These are phyloP conservation scores for Zygaena filipendulae DNA, from an alignment of 2,888 invertebrate genomes.

Conservation along the genomic window DNA sequence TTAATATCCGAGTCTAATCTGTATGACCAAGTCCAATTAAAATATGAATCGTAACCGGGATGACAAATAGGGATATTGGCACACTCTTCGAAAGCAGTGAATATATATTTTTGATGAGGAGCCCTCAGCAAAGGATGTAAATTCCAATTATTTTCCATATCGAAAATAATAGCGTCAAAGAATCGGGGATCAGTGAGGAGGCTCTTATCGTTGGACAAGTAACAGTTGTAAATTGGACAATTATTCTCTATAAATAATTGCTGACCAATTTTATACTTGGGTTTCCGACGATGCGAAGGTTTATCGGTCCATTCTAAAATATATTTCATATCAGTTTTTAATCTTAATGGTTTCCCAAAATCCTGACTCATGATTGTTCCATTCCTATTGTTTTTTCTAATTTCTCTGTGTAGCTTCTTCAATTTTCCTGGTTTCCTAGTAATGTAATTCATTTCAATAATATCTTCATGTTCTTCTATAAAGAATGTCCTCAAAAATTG, in stretches of 20 bases:
- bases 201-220: conserved; percentile 34
- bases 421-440: conserved; percentile 18
- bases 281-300: conserved; percentile 23
- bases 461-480: conserved; percentile 17
- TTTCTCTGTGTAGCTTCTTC: conserved; percentile 21
- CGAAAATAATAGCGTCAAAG: conserved; percentile 64
- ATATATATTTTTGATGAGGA: conserved; percentile 56
- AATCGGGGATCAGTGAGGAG: conserved; percentile 33
- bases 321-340: conserved; percentile 37
- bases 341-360: conserved; percentile 25
- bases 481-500: conserved; percentile 25
- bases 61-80: conserved; percentile 33
- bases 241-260: conserved; percentile 29
- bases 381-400: conserved; percentile 22
- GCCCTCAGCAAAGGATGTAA: conserved; percentile 28
- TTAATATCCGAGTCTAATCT: conserved; percentile 40
- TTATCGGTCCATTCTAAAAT: conserved; percentile 35
- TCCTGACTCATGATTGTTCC: conserved; percentile 16
- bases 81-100: conserved; percentile 39
- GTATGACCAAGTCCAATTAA: conserved; percentile 47
- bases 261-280: conserved; percentile 28
- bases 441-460: conserved; percentile 32
- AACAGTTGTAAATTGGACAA: conserved; percentile 52
- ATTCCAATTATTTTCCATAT: conserved; percentile 46
- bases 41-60: conserved; percentile 29